Percentiles rank a stretch among this genome's conserved stretches.
Conservation (phyloP, 2,888 invertebrate species). For the Caenorhabditis drosophilae region DNA sequence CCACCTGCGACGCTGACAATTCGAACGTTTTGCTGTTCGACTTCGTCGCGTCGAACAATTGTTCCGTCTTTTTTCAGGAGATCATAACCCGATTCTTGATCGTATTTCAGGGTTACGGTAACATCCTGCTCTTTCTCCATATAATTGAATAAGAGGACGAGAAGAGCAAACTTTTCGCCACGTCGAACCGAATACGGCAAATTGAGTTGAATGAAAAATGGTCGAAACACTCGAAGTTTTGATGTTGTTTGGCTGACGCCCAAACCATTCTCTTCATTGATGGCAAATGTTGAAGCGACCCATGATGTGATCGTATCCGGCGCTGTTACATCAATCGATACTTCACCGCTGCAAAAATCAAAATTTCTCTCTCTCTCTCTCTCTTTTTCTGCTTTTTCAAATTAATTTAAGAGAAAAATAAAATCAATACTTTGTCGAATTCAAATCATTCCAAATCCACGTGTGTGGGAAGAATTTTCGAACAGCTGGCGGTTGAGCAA, state of each 20-base stretch:
- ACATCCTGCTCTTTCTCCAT: slow-evolving; percentile 76
- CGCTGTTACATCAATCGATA: slow-evolving; percentile 75
- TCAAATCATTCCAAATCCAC: slow-evolving; percentile 53
- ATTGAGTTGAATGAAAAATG: slow-evolving; percentile 84
- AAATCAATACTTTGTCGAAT: slow-evolving; percentile 6
- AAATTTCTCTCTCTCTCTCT: slow-evolving; percentile 1
- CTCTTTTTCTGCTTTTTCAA: background rate
- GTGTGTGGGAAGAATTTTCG: slow-evolving; percentile 63
- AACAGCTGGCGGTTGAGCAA: slow-evolving; percentile 24
- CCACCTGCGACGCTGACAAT: slow-evolving; percentile 66
- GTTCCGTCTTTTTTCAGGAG: slow-evolving; percentile 67
- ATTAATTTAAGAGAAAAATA: background rate
- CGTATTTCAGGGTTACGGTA: slow-evolving; percentile 84
- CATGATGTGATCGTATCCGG: slow-evolving; percentile 85
- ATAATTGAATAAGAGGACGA: slow-evolving; percentile 77
- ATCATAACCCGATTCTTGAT: slow-evolving; percentile 72
- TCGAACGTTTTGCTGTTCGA: slow-evolving; percentile 52
- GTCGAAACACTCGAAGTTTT: slow-evolving; percentile 79
- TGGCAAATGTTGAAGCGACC: slow-evolving; percentile 83
- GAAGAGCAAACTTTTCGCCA: slow-evolving; percentile 87
- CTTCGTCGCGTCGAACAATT: slow-evolving; percentile 42
- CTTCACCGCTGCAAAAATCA: slow-evolving; percentile 70
- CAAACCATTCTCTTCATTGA: slow-evolving; percentile 80
- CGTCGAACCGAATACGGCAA: slow-evolving; percentile 86
- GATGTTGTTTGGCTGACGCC: slow-evolving; percentile 76